A percentile compares a stretch with the other conserved stretches of the same genome.
These are phyloP conservation scores for Bursaphelenchus mucronatus DNA, from an alignment of 1,140 invertebrate genomes.

Conservation along the genomic window DNA sequence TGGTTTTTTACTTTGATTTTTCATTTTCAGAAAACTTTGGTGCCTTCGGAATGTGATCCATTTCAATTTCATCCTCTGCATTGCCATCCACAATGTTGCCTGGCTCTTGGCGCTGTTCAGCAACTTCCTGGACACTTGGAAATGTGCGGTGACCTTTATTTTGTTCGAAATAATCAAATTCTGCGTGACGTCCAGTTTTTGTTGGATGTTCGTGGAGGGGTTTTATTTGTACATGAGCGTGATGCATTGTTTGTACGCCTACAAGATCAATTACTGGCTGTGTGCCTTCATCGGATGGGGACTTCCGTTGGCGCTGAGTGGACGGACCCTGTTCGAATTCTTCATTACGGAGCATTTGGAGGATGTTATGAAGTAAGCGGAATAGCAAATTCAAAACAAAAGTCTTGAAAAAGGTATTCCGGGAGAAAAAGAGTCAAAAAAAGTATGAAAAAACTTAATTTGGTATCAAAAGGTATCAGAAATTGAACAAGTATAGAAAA, in stretches of 20 bases:
- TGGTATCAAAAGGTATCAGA: no score
- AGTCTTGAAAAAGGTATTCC: no score
- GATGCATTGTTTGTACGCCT: slow-evolving; percentile 12
- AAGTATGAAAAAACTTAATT: no score
- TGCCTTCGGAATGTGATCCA: slow-evolving; percentile 10
- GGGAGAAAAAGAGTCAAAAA: no score
- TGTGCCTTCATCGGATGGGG: slow-evolving; percentile 17
- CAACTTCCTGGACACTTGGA: not conserved
- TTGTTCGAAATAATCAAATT: slow-evolving; percentile 14
- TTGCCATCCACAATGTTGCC: slow-evolving; percentile 12
- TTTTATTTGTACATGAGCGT: slow-evolving; percentile 18
- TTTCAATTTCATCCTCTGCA: slow-evolving; percentile 17
- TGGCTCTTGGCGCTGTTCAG: slow-evolving; percentile 1
- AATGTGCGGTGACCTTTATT: not conserved
- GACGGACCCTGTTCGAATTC: not conserved
- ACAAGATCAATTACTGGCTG: slow-evolving; percentile 16
- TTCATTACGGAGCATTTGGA: not conserved
- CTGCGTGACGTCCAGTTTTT: slow-evolving; percentile 13
- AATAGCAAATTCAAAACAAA: no score
- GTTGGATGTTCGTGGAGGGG: slow-evolving; percentile 21
- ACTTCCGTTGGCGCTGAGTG: slow-evolving; percentile 12
- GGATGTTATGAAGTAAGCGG: no score
- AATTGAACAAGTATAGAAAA: no score
- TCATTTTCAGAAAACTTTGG: slow-evolving; percentile 17
- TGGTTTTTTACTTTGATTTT: not conserved